Evolutionary conservation across 1,140 invertebrate species (phyloP), one percentile per base, ranked within the genome.

Genomic region (Drosophila ercepeae): DNA sequence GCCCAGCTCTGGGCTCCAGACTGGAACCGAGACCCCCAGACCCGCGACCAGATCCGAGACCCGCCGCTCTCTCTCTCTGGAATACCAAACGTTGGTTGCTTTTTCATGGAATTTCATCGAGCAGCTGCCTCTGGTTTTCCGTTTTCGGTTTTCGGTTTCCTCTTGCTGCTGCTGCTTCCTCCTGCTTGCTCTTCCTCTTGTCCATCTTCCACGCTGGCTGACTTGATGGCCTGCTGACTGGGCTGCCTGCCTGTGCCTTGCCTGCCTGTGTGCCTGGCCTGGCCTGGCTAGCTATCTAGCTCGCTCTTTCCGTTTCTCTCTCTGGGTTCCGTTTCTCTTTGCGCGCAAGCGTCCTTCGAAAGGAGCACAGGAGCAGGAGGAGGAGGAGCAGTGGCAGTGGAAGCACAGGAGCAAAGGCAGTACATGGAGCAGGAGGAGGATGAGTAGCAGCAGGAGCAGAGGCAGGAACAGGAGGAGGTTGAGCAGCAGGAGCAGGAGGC

Each of bases 331-430:
- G n/a, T n/a, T 60, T 68, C 65, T 69, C 65, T 69, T 69, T 69
- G 51, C 65, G 65, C 65, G 65, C 65, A 65, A 51, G 65, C 65
- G 52, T 69, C 65, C 65, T 69, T 57, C 4, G 14, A n/a, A n/a
- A 53, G 9, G 25, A 45, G 27, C 39, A 11, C 25, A n/a, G n/a
- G n/a, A 16, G 55, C 55, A 61, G 58, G 41, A 41, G 57, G 34
- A 48, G 39, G 13, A 39, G 36, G 29, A 16, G 55, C 55, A 61
- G 58, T 32, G 34, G 57, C 45, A 48, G 39, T n/a, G n/a, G n/a
- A n/a, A n/a, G n/a, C n/a, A n/a, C n/a, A n/a, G n/a, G n/a, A n/a
- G n/a, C n/a, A n/a, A n/a, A n/a, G n/a, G n/a, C n/a, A n/a, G n/a
- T n/a, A n/a, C n/a, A n/a, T n/a, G n/a, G n/a, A 16, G 55, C 55